A percentile compares a stretch with the other conserved stretches of the same genome.
phyloP scores from a whole-genome alignment of 2,797 vertebrate species.

The Poecilia velifera region DNA sequence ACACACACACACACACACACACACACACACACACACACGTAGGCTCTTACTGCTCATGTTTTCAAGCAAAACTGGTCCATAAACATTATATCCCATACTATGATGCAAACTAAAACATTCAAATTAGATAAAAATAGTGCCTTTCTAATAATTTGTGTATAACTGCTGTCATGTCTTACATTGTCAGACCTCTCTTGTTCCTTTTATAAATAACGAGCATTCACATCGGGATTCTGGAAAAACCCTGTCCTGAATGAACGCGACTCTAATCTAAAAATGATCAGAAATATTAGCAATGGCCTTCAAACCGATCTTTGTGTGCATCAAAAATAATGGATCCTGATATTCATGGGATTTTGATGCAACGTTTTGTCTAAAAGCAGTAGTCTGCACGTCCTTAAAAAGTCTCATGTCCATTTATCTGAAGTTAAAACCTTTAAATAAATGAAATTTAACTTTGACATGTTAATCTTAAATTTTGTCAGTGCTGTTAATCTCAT shows the following conservation, averaged over 20 bases:
- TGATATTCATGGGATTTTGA: neutral
- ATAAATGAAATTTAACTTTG: too few relatives aligned
- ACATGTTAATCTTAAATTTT: too few relatives aligned
- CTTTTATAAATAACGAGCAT: neutral
- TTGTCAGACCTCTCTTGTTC: neutral
- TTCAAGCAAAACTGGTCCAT: neutral
- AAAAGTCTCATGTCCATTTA: too few relatives aligned
- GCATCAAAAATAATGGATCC: neutral
- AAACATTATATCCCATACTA: too few relatives aligned
- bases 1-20: constrained; percentile 55
- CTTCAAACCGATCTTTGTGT: neutral
- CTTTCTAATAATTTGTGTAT: neutral
- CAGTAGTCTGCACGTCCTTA: too few relatives aligned
- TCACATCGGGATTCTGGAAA: neutral
- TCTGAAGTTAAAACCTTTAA: too few relatives aligned
- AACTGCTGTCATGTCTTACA: neutral
- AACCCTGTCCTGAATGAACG: neutral
- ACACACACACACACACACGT: constrained; percentile 39
- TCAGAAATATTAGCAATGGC: neutral
- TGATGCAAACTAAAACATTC: neutral
- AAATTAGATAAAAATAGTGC: neutral
- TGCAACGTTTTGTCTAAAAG: neutral
- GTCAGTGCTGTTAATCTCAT: too few relatives aligned
- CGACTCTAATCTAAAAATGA: neutral
- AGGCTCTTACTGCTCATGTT: neutral